Evolutionary conservation across 2,888 invertebrate genomes (phyloP).

Genomic region (Microplitis manilae): DNA sequence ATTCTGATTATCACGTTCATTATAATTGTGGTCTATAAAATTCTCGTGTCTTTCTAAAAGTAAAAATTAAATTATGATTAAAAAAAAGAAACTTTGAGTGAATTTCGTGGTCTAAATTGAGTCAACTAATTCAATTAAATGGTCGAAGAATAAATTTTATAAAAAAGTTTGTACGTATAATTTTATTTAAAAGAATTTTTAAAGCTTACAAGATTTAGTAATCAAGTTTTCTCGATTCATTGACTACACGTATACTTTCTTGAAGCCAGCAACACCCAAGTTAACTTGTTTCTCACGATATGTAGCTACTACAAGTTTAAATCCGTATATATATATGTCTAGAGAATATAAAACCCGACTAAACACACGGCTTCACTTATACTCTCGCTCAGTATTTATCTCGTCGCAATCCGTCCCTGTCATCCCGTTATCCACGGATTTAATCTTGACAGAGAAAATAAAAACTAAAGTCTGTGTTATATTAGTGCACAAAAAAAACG

Average conservation of each 20-base stretch:
- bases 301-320: slow-evolving; percentile 6
- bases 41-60: no score
- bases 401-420: slow-evolving; percentile 13
- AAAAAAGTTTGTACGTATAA: background rate
- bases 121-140: no score
- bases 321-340: background rate
- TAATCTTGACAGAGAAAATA: slow-evolving; percentile 25
- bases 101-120: no score
- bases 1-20: no score
- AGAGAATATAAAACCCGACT: slow-evolving; percentile 5
- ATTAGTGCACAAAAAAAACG: background rate
- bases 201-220: background rate
- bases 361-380: slow-evolving; percentile 21
- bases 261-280: background rate
- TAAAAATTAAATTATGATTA: no score
- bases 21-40: no score
- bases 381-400: slow-evolving; percentile 5
- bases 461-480: background rate
- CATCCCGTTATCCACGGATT: slow-evolving; percentile 26
- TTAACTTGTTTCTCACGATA: slow-evolving; percentile 29
- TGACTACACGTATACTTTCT: slow-evolving; percentile 3
- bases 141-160: background rate
- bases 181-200: background rate
- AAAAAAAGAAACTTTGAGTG: no score
- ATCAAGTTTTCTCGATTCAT: slow-evolving; percentile 20